Percentiles rank a stretch among this genome's conserved stretches.
Conservation (phyloP, 1,140 invertebrate genomes). For the Euwallacea fornicatus region DNA sequence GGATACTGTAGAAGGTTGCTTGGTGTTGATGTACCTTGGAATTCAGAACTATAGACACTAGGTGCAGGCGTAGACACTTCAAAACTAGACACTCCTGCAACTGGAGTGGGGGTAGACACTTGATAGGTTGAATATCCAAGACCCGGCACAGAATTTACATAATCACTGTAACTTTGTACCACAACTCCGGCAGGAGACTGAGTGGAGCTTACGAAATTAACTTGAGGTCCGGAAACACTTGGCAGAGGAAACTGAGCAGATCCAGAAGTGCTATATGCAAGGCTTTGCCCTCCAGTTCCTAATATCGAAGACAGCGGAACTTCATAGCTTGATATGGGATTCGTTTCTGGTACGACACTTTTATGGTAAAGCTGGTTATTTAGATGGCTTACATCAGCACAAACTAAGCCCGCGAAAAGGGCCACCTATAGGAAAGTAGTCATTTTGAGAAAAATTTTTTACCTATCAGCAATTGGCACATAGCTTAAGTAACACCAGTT, state of each 20-base stretch:
- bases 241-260: conserved; percentile 6
- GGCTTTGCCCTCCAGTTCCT: conserved; percentile 13
- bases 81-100: conserved; percentile 7
- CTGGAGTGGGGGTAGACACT: neutral
- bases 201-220: neutral
- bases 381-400: conserved; percentile 30
- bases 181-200: neutral
- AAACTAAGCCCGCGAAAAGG: conserved; percentile 10
- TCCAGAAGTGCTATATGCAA: conserved; percentile 1
- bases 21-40: conserved; percentile 10
- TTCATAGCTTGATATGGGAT: conserved; percentile 22
- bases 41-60: conserved; percentile 17
- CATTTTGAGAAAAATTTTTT: neutral
- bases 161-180: conserved; percentile 4
- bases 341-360: conserved; percentile 5
- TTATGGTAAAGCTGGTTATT: conserved; percentile 19
- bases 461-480: neutral
- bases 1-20: conserved; percentile 21
- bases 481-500: neutral
- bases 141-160: neutral
- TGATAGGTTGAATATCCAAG: neutral
- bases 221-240: conserved; percentile 4
- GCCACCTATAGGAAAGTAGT: conserved; percentile 18
- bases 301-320: conserved; percentile 23
- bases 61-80: conserved; percentile 24